phyloP scores from a whole-genome alignment of 2,888 invertebrate genomes.

The Zaprionus obscuricornis region DNA sequence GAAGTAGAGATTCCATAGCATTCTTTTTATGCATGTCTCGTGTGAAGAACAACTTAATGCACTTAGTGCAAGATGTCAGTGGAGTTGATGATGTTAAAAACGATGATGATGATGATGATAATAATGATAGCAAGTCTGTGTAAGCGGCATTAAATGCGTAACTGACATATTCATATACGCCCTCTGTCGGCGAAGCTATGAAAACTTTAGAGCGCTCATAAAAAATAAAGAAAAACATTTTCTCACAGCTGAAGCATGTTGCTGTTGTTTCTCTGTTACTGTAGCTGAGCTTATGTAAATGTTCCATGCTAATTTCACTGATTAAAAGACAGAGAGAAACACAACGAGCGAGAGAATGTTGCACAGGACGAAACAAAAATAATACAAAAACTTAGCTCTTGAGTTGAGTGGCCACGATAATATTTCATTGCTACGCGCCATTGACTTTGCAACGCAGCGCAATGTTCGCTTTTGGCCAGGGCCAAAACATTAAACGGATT shows the following conservation, averaged over 20 bases:
- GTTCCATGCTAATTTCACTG: slow-evolving; percentile 67
- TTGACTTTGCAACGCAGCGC: slow-evolving; percentile 61
- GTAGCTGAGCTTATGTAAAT: slow-evolving; percentile 59
- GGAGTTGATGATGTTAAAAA: slow-evolving; percentile 30
- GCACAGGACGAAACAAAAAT: slow-evolving; percentile 2
- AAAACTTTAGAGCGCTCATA: slow-evolving; percentile 38
- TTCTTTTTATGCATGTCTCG: slow-evolving; percentile 55
- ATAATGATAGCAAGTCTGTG: slow-evolving; percentile 31
- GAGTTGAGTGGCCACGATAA: slow-evolving; percentile 48
- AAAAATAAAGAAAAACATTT: too few species aligned
- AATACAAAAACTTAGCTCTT: slow-evolving; percentile 25
- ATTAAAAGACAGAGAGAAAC: slow-evolving; percentile 57
- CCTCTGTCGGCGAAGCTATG: slow-evolving; percentile 44
- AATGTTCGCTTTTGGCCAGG: slow-evolving; percentile 45
- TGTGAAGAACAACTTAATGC: slow-evolving; percentile 82
- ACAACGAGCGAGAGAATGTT: slow-evolving; percentile 8
- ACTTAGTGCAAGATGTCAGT: slow-evolving; percentile 76
- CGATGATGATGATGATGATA: slow-evolving; percentile 11
- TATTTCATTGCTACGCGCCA: slow-evolving; percentile 76
- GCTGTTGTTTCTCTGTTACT: slow-evolving; percentile 1
- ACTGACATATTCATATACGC: slow-evolving; percentile 60
- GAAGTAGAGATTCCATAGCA: slow-evolving; percentile 36
- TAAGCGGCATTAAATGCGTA: slow-evolving; percentile 27
- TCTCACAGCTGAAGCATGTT: slow-evolving; percentile 6
- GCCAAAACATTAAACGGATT: slow-evolving; percentile 72